Base-by-base conservation (phyloP, 2,113 vertebrate species). In the Vireo altiloquus region DNA sequence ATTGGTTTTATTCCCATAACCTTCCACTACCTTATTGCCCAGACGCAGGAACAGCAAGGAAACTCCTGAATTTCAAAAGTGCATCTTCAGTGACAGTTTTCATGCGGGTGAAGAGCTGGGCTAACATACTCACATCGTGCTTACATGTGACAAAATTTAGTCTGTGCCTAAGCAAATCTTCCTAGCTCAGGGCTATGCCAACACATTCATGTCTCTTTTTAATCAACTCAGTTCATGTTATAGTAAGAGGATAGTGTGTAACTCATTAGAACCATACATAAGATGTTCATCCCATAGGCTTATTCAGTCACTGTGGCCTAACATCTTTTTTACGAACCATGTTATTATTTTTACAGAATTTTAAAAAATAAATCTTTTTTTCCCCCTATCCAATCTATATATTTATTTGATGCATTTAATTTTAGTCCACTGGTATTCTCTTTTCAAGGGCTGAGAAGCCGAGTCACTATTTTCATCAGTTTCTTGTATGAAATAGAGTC, bases 401-500 rank as follows among this genome's bases (percentile, higher is more conserved):
- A 89, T 69, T 91, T 95, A 46, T 79, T 61, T 59, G 7, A 59
- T 37, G 23, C 23, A 59, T 86, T 94, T 89, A 79, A 85, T 96
- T 97, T 90, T 70, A 94, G 78, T 28, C 39, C 3, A 2, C 15
- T 23, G 70, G 23, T 77, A 72, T 77, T 85, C 23, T 81, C 47
- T 94, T 92, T 66, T 31, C 35, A 89, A 77, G 28, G 35, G 13
- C 35, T 83, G 56, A 83, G 64, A 13, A 94, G 39, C 22, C 77
- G 84, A 95, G 82, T 91, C 87, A 90, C 35, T 90, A 35, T 61
- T 91, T 95, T 72, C n/a, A 76, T 69, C 53, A 61, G 20, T 46
- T 87, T 20, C 40, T 70, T 72, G n/a, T 39, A 80, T 23, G 33
- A 85, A 74, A 77, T 40, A 79, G 21, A 56, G 12, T 57, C 50